Percentiles rank a stretch among this genome's conserved stretches.
Conservation (phyloP, 2,797 vertebrate species). For the Coluber constrictor region DNA sequence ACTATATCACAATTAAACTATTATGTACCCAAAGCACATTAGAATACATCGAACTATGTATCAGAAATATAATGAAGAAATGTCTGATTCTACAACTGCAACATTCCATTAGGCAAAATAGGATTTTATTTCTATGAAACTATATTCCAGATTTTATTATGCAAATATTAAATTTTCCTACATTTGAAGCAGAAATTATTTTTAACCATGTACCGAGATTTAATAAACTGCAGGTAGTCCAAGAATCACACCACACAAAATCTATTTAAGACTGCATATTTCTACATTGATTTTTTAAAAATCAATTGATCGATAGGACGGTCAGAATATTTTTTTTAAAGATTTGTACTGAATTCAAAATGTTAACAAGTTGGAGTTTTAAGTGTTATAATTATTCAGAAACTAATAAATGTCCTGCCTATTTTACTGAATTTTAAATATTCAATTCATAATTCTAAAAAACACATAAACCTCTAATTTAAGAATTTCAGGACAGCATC, state of each 20-base stretch:
- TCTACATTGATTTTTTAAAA: neutral
- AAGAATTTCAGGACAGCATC: neutral
- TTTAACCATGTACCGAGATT: neutral
- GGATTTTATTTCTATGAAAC: neutral
- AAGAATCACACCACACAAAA: neutral
- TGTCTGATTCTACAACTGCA: neutral
- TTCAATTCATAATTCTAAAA: neutral
- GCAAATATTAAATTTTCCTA: neutral
- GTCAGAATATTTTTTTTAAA: neutral
- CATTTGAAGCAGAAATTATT: neutral
- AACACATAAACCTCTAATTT: neutral
- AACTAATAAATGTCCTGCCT: neutral
- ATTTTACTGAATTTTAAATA: neutral
- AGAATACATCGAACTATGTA: neutral
- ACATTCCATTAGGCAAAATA: neutral
- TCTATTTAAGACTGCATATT: neutral
- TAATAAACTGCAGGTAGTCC: neutral
- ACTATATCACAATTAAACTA: neutral
- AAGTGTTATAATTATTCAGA: neutral
- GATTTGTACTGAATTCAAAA: neutral
- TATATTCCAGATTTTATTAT: neutral
- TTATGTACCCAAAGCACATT: neutral
- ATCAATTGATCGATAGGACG: neutral
- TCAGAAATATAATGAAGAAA: neutral
- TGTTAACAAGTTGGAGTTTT: neutral